Conservation (phyloP, 1,140 invertebrate genomes). For the Notospermus geniculatus region DNA sequence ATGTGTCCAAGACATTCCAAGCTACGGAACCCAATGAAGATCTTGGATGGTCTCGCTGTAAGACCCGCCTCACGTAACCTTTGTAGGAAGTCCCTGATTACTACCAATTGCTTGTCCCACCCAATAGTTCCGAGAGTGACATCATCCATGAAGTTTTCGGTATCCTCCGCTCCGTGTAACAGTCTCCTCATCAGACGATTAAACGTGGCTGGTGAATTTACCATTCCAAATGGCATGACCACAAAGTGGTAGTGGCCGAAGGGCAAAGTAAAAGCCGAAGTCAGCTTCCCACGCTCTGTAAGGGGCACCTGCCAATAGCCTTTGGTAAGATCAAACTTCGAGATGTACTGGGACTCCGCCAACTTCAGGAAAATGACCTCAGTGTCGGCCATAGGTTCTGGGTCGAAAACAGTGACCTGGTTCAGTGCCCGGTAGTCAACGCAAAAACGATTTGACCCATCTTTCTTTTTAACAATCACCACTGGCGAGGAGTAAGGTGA, state of each 20-base stretch:
- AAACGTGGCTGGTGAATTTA: slow-evolving; percentile 17
- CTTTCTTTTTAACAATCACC: slow-evolving; percentile 54
- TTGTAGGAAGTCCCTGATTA: no score
- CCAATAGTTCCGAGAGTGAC: background rate
- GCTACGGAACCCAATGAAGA: slow-evolving; percentile 15
- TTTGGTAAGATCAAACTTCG: slow-evolving; percentile 21
- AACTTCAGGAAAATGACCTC: slow-evolving; percentile 26
- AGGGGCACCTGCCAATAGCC: slow-evolving; percentile 23
- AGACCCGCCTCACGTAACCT: slow-evolving; percentile 15
- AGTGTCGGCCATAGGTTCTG: slow-evolving; percentile 18
- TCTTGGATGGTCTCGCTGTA: slow-evolving; percentile 24
- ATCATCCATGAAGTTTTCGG: no score
- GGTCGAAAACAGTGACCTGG: slow-evolving; percentile 19
- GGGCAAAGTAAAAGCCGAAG: slow-evolving; percentile 13
- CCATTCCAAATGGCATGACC: slow-evolving; percentile 19
- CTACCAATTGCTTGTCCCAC: slow-evolving; percentile 6
- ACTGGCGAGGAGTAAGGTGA: slow-evolving; percentile 58
- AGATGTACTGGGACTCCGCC: slow-evolving; percentile 4
- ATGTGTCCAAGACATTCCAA: slow-evolving; percentile 23
- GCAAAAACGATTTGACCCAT: slow-evolving; percentile 57
- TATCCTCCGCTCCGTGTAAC: no score
- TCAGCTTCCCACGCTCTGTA: slow-evolving; percentile 2
- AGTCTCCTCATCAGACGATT: slow-evolving; percentile 15
- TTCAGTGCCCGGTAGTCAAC: slow-evolving; percentile 54
- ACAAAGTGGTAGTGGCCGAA: slow-evolving; percentile 9